Conservation (phyloP, 1,140 invertebrate species). For the Lasioglossum albipes region DNA sequence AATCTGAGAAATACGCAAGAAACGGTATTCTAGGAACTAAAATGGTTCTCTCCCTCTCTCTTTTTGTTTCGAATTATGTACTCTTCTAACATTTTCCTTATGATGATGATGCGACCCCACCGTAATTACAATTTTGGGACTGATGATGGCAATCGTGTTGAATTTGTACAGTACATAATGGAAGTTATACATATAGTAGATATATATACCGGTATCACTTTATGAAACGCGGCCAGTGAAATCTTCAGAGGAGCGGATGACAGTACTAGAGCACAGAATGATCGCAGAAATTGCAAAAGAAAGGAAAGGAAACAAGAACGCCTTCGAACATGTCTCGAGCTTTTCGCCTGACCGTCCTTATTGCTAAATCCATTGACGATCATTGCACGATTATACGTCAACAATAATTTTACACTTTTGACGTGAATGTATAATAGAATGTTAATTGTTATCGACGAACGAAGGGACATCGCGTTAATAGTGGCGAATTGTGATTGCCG, state of each 20-base stretch:
- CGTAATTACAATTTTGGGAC: conserved; percentile 30
- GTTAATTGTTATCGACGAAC: conserved; percentile 10
- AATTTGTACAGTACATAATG: conserved; percentile 59
- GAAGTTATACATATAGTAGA: conserved; percentile 50
- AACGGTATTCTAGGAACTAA: conserved; percentile 1
- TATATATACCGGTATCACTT: conserved; percentile 44
- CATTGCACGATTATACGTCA: conserved; percentile 3
- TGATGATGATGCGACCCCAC: conserved; percentile 25
- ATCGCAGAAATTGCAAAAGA: background rate
- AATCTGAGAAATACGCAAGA: background rate
- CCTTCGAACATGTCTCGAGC: conserved; percentile 17
- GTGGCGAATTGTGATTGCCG: background rate
- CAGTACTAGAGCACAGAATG: conserved; percentile 10
- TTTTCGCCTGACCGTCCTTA: conserved; percentile 12
- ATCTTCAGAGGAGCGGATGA: conserved; percentile 37
- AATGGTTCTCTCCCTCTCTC: background rate
- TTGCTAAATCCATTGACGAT: conserved; percentile 10
- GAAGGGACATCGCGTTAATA: background rate
- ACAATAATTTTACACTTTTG: conserved; percentile 19
- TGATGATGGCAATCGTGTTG: conserved; percentile 41
- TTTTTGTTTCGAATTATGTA: conserved; percentile 14
- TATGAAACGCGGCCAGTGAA: conserved; percentile 48
- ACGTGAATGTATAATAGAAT: conserved; percentile 29
- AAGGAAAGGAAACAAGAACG: background rate
- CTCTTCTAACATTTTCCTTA: conserved; percentile 8